A percentile compares a stretch with the other conserved stretches of the same genome.
Evolutionary conservation across 92 coral and sea anemone genomes (phyloP).

Genomic region (Palythoa grandiflora): DNA sequence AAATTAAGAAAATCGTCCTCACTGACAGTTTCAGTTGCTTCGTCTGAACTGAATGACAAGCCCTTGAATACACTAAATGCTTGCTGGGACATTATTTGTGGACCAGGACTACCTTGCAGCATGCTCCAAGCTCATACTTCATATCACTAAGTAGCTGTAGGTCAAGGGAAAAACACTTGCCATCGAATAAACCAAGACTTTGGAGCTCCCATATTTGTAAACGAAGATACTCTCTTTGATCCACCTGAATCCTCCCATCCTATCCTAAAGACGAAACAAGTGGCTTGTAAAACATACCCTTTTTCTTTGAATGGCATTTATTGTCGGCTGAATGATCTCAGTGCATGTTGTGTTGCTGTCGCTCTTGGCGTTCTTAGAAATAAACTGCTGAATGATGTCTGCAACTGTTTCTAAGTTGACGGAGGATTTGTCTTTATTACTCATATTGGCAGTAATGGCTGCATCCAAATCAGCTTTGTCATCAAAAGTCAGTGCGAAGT

Average conservation of each 20-base stretch:
- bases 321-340: background rate
- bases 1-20: conserved; percentile 16
- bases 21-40: conserved; percentile 23
- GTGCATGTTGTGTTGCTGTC: conserved; percentile 18
- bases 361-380: background rate
- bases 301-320: background rate
- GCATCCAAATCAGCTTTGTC: conserved; percentile 30
- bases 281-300: conserved; percentile 18
- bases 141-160: conserved; percentile 24
- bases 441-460: conserved; percentile 50
- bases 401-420: background rate
- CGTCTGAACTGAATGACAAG: conserved; percentile 30
- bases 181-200: conserved; percentile 31
- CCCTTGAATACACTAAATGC: conserved; percentile 26
- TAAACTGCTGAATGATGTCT: background rate
- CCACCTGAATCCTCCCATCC: conserved; percentile 48
- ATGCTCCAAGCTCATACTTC: conserved; percentile 53
- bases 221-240: conserved; percentile 42
- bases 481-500: conserved; percentile 16
- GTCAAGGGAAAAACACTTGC: conserved; percentile 51
- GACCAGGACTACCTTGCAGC: conserved; percentile 39
- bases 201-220: conserved; percentile 3
- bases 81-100: conserved; percentile 29
- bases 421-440: background rate
- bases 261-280: conserved; percentile 31